A percentile compares a stretch with the other conserved stretches of the same genome.
Evolutionary conservation across 2,113 vertebrate species (phyloP).

Genomic region (Cyprinodon tularosa): DNA sequence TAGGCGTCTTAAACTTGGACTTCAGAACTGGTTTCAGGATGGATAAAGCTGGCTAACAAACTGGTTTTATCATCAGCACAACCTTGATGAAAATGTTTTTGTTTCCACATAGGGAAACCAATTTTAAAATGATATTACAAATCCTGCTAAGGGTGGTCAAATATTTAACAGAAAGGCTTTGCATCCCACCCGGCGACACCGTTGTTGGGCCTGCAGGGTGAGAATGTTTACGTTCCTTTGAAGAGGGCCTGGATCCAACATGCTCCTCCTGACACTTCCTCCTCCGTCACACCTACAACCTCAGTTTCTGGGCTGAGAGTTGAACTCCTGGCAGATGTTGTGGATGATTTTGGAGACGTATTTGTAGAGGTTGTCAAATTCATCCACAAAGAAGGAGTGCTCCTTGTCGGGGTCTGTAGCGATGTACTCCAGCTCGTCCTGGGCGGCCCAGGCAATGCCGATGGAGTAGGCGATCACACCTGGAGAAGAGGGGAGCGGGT

Average conservation of each 20-base stretch:
- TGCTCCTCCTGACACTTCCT: neutral
- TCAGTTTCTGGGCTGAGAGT: conserved; percentile 96
- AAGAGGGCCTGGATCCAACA: conserved; percentile 10
- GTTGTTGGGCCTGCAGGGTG: conserved; percentile 42
- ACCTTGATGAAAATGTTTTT: neutral
- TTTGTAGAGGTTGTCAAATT: conserved; percentile 93
- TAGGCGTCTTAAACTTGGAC: no score
- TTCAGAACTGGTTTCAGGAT: neutral
- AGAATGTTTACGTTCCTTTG: conserved; percentile 49
- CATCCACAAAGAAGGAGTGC: conserved; percentile 97
- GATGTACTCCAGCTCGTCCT: conserved; percentile 95
- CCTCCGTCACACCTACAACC: neutral
- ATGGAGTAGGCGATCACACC: conserved; percentile 94
- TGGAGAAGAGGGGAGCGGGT: conserved; percentile 63
- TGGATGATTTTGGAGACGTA: conserved; percentile 89
- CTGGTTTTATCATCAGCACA: neutral
- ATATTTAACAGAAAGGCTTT: conserved; percentile 9
- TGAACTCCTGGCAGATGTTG: conserved; percentile 98
- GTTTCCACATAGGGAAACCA: no score
- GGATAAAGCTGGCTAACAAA: neutral
- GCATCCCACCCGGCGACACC: conserved; percentile 48
- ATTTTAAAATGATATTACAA: no score
- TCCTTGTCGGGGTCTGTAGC: conserved; percentile 92
- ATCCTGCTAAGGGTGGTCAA: neutral
- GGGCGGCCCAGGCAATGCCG: conserved; percentile 94